These are phyloP conservation scores for Trematomus bernacchii DNA, from an alignment of 2,797 vertebrate species.

Conservation along the genomic window DNA sequence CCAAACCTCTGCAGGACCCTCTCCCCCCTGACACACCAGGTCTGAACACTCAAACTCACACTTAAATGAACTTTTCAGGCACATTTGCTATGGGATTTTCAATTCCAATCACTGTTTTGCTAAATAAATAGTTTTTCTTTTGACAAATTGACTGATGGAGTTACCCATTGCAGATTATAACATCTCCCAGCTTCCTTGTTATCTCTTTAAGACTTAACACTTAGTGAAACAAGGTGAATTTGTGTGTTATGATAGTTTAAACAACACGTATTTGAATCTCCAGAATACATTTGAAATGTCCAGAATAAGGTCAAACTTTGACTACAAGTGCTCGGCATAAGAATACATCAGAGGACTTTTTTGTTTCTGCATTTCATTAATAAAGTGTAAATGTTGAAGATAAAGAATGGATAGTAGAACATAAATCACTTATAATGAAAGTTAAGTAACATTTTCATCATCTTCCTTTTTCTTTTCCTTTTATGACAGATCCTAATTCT, in stretches of 20 bases:
- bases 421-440: too few species aligned
- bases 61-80: background rate
- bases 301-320: too few species aligned
- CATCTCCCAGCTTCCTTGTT: background rate
- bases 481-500: too few species aligned
- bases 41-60: slow-evolving; percentile 65
- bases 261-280: background rate
- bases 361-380: too few species aligned
- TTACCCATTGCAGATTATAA: background rate
- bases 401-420: too few species aligned
- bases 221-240: background rate
- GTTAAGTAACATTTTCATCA: too few species aligned
- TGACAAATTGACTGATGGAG: background rate
- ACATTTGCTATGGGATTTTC: background rate
- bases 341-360: too few species aligned
- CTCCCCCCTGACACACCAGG: slow-evolving; percentile 88
- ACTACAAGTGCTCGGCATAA: too few species aligned
- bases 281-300: too few species aligned
- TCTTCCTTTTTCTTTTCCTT: too few species aligned
- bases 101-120: background rate
- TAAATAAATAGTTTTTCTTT: background rate
- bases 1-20: slow-evolving; percentile 89
- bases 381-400: too few species aligned
- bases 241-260: background rate
- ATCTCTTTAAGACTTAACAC: background rate